Evolutionary conservation across 2,797 vertebrate species (phyloP).

Genomic region (Muraenolepis orangiensis): DNA sequence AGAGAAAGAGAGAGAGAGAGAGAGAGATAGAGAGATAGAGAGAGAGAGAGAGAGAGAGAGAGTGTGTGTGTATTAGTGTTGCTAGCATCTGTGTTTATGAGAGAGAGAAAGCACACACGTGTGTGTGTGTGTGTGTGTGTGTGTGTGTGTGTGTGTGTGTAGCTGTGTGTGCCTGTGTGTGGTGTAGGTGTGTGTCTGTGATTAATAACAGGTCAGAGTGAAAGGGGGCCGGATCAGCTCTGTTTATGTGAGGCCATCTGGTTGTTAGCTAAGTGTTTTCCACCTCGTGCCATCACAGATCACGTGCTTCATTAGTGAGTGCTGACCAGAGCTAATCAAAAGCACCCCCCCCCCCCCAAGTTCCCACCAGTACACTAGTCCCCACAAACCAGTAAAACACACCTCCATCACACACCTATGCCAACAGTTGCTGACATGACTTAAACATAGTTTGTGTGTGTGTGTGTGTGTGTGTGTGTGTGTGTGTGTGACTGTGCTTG

Average conservation of each 20-base stretch:
- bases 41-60: too few relatives aligned
- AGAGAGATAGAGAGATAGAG: background rate
- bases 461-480: background rate
- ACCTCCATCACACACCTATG: background rate
- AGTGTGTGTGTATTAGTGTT: background rate
- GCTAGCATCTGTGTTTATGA: background rate
- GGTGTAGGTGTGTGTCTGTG: constrained; percentile 18
- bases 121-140: background rate
- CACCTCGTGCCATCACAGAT: constrained; percentile 31
- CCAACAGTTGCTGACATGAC: background rate
- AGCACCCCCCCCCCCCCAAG: constrained; percentile 43
- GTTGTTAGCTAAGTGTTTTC: constrained; percentile 54
- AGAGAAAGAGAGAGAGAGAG: background rate
- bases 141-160: constrained; percentile 19
- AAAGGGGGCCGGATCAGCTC: constrained; percentile 39
- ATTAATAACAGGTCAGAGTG: constrained; percentile 51
- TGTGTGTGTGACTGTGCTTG: background rate
- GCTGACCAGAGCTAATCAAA: constrained; percentile 29
- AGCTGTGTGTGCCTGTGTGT: too few relatives aligned
- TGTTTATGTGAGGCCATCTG: constrained; percentile 58
- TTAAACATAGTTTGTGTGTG: background rate
- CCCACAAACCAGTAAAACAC: background rate
- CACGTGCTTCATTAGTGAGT: constrained; percentile 41
- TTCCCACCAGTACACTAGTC: constrained; percentile 36
- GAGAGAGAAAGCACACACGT: background rate